Evolutionary conservation across 1,140 invertebrate genomes (phyloP).

Genomic region (Drosophila sp.): DNA sequence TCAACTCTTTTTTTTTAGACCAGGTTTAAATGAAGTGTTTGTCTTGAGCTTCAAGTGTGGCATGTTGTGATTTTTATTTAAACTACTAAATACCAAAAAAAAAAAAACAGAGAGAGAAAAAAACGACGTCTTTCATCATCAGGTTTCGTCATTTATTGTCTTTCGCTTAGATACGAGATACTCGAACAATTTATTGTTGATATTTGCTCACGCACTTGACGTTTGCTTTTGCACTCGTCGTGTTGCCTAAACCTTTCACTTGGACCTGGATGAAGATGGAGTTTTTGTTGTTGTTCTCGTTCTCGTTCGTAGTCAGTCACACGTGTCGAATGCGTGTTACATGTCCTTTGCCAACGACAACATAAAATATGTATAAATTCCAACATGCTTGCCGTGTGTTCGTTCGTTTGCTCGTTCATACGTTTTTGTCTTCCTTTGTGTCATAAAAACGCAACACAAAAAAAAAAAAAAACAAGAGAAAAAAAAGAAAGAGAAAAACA

Average conservation of each 20-base stretch:
- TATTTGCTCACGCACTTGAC: constrained; percentile 73
- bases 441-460: constrained; percentile 61
- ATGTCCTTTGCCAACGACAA: constrained; percentile 56
- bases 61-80: constrained; percentile 78
- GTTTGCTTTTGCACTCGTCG: constrained; percentile 29
- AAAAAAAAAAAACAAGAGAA: background rate
- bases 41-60: constrained; percentile 76
- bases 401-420: constrained; percentile 5
- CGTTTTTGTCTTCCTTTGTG: constrained; percentile 25
- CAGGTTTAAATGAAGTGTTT: constrained; percentile 73
- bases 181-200: constrained; percentile 65
- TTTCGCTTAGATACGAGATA: constrained; percentile 28
- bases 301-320: constrained; percentile 9
- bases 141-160: constrained; percentile 12
- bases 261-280: constrained; percentile 2
- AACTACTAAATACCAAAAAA: constrained; percentile 56
- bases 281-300: constrained; percentile 2
- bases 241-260: constrained; percentile 43
- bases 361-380: constrained; percentile 81
- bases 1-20: constrained; percentile 61
- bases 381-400: constrained; percentile 57
- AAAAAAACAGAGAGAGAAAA: constrained; percentile 20
- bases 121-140: constrained; percentile 44
- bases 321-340: constrained; percentile 78
- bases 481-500: background rate